Conservation (phyloP, 2,888 invertebrate species). For the Zelleria hepariella region DNA sequence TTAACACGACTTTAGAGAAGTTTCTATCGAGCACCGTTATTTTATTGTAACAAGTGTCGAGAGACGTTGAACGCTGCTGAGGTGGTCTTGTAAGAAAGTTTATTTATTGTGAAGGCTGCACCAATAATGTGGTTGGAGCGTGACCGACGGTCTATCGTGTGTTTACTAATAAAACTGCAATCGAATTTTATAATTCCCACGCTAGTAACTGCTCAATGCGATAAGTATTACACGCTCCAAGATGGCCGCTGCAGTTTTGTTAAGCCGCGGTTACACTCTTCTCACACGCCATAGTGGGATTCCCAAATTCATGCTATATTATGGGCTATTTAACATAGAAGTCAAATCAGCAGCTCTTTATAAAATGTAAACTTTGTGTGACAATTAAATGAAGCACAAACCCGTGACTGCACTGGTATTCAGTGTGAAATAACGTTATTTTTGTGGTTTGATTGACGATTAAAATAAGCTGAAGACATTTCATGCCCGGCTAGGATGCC, state of each 20-base stretch:
- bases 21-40: conserved; percentile 2
- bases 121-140: conserved; percentile 21
- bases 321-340: too few species aligned
- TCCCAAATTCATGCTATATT: too few species aligned
- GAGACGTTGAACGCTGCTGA: neutral
- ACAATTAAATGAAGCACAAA: too few species aligned
- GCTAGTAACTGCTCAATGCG: neutral
- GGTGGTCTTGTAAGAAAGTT: conserved; percentile 33
- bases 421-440: too few species aligned
- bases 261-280: too few species aligned
- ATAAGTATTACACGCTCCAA: neutral
- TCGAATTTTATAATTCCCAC: neutral
- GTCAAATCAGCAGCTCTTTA: too few species aligned
- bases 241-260: neutral
- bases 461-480: too few species aligned
- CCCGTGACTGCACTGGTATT: too few species aligned
- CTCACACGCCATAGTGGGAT: too few species aligned
- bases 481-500: too few species aligned
- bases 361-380: too few species aligned
- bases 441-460: too few species aligned
- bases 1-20: neutral
- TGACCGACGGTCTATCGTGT: neutral
- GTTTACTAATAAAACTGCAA: neutral
- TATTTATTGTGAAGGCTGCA: conserved; percentile 47
- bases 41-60: neutral